These are phyloP conservation scores for Hymenochirus boettgeri DNA, from an alignment of 2,113 vertebrate genomes.

Conservation along the genomic window DNA sequence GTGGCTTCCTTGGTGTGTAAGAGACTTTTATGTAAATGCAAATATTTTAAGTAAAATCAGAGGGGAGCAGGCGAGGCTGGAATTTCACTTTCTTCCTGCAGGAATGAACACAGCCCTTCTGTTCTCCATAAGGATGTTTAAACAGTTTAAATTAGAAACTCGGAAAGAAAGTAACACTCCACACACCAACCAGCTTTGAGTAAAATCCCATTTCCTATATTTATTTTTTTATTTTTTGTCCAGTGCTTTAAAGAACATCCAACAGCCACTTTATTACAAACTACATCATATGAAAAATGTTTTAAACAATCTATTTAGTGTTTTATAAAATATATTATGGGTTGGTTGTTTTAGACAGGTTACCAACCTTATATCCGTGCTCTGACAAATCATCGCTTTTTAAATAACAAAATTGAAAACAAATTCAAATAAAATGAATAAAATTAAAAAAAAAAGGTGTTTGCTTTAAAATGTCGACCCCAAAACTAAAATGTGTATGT, in stretches of 20 bases:
- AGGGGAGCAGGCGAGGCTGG: not conserved
- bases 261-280: not conserved
- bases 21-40: constrained; percentile 11
- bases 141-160: constrained; percentile 26
- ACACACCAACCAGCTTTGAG: constrained; percentile 9
- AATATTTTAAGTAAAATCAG: constrained; percentile 11
- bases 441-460: no score
- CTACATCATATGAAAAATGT: constrained; percentile 6
- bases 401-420: no score
- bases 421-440: no score
- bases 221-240: not conserved
- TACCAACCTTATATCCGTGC: not conserved
- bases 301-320: constrained; percentile 6
- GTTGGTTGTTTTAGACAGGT: not conserved
- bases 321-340: constrained; percentile 2
- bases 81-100: constrained; percentile 6
- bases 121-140: constrained; percentile 14
- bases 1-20: not conserved
- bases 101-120: fast-evolving
- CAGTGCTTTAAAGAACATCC: not conserved
- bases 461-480: no score
- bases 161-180: not conserved
- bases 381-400: no score
- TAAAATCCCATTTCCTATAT: constrained; percentile 24
- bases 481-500: no score